phyloP scores from a whole-genome alignment of 1,140 invertebrate species.

The Schlechtendalia chinensis region DNA sequence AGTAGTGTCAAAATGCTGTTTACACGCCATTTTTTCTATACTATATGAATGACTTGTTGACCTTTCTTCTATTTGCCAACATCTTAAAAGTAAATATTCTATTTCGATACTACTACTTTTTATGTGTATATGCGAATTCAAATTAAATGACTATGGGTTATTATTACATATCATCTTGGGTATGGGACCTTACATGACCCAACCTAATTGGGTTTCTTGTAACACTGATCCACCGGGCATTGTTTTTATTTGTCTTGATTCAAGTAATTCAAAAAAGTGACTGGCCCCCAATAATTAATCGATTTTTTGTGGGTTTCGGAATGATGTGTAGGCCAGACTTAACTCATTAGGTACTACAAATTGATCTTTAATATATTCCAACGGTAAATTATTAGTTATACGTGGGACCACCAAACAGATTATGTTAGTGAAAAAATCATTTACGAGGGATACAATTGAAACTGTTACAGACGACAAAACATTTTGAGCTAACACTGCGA shows the following conservation, averaged over 20 bases:
- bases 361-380: no score
- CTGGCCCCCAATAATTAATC: not conserved
- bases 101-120: not conserved
- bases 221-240: no score
- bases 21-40: not conserved
- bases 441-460: not conserved
- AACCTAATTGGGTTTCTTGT: slow-evolving; percentile 13
- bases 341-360: no score
- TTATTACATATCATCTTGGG: no score
- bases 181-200: not conserved
- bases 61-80: slow-evolving; percentile 1
- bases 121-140: no score
- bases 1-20: not conserved
- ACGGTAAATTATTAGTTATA: no score
- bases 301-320: not conserved
- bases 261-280: not conserved
- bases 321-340: not conserved
- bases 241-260: no score
- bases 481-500: not conserved
- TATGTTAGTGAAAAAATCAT: not conserved
- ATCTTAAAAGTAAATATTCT: slow-evolving; percentile 1
- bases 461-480: not conserved
- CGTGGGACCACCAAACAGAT: not conserved
- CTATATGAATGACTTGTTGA: not conserved
- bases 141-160: no score